These are phyloP conservation scores for Herminia tarsipennalis DNA, from an alignment of 2,888 invertebrate species.

Conservation along the genomic window DNA sequence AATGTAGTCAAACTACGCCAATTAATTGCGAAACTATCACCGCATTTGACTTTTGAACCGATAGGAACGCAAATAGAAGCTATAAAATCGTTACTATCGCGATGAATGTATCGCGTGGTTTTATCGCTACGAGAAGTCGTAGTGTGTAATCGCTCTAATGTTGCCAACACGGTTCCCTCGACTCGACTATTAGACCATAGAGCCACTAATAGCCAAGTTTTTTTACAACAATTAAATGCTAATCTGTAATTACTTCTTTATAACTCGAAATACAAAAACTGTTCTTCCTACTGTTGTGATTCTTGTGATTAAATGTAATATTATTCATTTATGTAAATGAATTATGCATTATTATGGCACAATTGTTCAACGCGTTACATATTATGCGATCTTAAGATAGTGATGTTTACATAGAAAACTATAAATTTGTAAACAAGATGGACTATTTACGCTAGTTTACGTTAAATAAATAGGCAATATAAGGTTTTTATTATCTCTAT, in stretches of 20 bases:
- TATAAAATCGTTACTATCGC: too few relatives aligned
- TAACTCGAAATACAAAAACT: slow-evolving; percentile 17
- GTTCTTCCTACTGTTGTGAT: slow-evolving; percentile 23
- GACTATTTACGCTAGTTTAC: too few relatives aligned
- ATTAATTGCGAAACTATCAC: too few relatives aligned
- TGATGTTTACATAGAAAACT: slow-evolving; percentile 4
- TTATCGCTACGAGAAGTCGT: too few relatives aligned
- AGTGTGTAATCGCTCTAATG: too few relatives aligned
- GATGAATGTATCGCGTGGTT: too few relatives aligned
- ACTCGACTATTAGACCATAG: slow-evolving; percentile 30
- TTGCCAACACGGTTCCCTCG: slow-evolving; percentile 26
- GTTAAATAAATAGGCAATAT: too few relatives aligned
- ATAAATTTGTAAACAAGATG: too few relatives aligned
- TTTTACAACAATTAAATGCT: slow-evolving; percentile 38
- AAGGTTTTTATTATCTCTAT: too few relatives aligned
- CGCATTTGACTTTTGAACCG: too few relatives aligned
- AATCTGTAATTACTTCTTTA: slow-evolving; percentile 36
- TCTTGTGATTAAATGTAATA: slow-evolving; percentile 27
- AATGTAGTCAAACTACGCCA: too few relatives aligned
- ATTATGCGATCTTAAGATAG: not conserved
- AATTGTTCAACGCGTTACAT: slow-evolving; percentile 18
- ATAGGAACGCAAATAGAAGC: too few relatives aligned
- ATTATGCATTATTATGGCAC: slow-evolving; percentile 24
- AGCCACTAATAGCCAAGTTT: slow-evolving; percentile 17
- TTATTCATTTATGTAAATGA: slow-evolving; percentile 32